phyloP scores from a whole-genome alignment of 2,797 vertebrate species.

The Peromyscus aztecus region DNA sequence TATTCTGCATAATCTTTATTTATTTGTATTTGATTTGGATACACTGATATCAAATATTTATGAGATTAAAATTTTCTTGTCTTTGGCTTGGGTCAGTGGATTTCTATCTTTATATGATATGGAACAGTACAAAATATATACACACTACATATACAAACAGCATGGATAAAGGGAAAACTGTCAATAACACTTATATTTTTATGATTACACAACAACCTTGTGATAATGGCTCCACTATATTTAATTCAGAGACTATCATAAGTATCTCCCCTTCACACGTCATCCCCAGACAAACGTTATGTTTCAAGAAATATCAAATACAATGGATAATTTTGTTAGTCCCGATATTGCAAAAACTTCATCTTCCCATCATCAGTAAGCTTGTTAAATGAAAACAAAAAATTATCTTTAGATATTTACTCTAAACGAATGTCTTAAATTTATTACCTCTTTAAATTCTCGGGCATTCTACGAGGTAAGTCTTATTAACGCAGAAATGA shows the following conservation, averaged over 20 bases:
- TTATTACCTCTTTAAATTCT: background rate
- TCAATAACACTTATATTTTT: conserved; percentile 3
- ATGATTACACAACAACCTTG: background rate
- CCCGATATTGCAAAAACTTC: background rate
- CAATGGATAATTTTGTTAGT: background rate
- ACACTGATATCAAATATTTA: conserved; percentile 11
- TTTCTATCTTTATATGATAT: background rate
- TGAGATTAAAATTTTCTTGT: background rate
- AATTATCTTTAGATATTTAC: background rate
- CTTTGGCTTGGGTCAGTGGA: background rate
- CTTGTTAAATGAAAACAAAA: background rate
- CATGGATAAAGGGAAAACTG: background rate
- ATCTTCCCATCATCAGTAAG: background rate
- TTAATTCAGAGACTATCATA: background rate
- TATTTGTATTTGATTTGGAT: background rate
- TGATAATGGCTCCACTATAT: background rate
- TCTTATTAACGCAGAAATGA: background rate
- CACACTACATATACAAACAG: background rate
- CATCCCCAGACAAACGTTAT: background rate
- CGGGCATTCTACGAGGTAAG: background rate
- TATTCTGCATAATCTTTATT: background rate
- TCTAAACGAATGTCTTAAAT: background rate
- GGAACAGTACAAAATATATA: background rate
- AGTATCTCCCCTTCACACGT: background rate
- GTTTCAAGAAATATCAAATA: background rate